Percentiles rank a stretch among this genome's conserved stretches.
phyloP scores from a whole-genome alignment of 2,797 vertebrate genomes.

The Eidolon dupreanum region DNA sequence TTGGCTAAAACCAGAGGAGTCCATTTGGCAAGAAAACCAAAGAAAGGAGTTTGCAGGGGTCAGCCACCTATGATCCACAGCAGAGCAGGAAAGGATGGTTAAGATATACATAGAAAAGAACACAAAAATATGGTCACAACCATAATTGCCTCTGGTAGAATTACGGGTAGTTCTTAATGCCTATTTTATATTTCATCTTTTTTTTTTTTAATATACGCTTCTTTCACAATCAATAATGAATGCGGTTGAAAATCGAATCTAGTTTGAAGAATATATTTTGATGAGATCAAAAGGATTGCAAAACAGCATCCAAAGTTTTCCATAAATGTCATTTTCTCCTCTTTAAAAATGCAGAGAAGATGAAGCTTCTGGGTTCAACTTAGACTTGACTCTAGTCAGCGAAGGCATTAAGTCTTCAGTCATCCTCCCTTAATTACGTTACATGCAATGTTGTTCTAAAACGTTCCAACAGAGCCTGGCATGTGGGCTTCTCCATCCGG shows the following conservation, averaged over 20 bases:
- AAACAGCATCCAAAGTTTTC: not conserved
- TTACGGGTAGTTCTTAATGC: not conserved
- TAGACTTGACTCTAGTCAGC: slow-evolving; percentile 1
- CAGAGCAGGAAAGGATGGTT: not conserved
- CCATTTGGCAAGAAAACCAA: not conserved
- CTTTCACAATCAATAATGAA: not conserved
- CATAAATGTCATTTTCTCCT: not conserved
- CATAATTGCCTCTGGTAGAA: not conserved
- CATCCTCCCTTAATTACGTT: slow-evolving; percentile 68
- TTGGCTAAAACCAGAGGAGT: not conserved
- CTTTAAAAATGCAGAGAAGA: slow-evolving; percentile 32
- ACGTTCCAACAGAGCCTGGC: slow-evolving; percentile 72
- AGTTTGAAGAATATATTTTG: not conserved
- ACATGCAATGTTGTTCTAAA: slow-evolving; percentile 75
- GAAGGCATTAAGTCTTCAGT: slow-evolving; percentile 54
- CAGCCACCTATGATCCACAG: not conserved
- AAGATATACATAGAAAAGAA: not conserved
- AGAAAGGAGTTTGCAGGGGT: not conserved
- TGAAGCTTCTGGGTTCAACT: not conserved
- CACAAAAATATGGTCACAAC: not conserved
- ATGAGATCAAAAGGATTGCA: not conserved
- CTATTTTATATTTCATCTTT: not conserved
- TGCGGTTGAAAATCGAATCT: not conserved
- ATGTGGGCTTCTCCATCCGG: not conserved
- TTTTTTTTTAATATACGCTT: not conserved